Percentiles rank a stretch among this genome's conserved stretches.
Evolutionary conservation across 2,797 vertebrate species (phyloP).

Genomic region (Phrynocephalus guinanensis): DNA sequence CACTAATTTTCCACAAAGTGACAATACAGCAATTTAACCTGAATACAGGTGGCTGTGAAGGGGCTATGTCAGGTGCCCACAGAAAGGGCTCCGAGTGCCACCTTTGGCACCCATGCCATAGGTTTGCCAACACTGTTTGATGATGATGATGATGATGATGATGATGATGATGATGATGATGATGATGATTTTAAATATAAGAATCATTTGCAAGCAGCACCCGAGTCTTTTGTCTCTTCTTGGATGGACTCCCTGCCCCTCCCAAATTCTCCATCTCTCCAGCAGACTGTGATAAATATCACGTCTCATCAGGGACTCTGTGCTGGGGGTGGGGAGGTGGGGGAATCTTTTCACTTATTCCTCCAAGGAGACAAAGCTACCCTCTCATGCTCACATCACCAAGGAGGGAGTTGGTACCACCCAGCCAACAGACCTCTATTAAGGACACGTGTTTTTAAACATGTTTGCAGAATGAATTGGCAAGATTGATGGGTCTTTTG

Average conservation of each 20-base stretch:
- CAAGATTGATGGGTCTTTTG: slow-evolving; percentile 4
- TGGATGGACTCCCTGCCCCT: too few relatives aligned
- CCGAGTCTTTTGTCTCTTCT: not conserved
- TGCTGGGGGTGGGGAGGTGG: not conserved
- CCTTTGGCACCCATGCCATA: too few relatives aligned
- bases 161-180: too few relatives aligned
- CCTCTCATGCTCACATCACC: not conserved
- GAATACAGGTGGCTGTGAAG: too few relatives aligned
- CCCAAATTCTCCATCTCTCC: fast-evolving
- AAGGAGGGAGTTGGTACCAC: slow-evolving; percentile 27
- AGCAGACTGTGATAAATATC: slow-evolving; percentile 10
- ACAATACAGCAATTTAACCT: too few relatives aligned
- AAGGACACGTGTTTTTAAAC: not conserved
- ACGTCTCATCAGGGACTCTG: not conserved
- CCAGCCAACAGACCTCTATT: slow-evolving; percentile 20
- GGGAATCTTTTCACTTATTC: not conserved
- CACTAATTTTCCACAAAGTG: too few relatives aligned
- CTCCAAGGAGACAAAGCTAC: slow-evolving; percentile 23
- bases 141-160: too few relatives aligned
- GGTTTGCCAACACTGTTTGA: too few relatives aligned
- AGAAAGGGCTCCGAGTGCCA: too few relatives aligned
- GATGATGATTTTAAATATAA: not conserved
- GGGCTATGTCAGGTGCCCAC: too few relatives aligned
- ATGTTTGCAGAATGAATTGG: not conserved
- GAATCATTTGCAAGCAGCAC: not conserved